Conservation (phyloP, 2,888 invertebrate genomes). For the Podabrus alpinus region DNA sequence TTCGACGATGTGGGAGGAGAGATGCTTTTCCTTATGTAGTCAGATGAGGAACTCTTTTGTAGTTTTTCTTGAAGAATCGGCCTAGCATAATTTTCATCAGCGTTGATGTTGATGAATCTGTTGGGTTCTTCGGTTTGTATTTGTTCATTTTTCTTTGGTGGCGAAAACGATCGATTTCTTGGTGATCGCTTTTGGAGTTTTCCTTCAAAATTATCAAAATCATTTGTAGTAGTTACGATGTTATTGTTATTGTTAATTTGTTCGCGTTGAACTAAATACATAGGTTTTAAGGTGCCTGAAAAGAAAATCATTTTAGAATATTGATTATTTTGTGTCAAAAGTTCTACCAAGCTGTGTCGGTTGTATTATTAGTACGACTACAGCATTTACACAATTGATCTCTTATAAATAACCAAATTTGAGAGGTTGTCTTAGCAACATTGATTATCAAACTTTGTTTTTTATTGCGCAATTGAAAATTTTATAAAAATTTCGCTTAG, state of each 20-base stretch:
- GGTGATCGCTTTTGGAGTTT: slow-evolving; percentile 14
- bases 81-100: slow-evolving; percentile 26
- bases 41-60: slow-evolving; percentile 51
- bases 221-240: slow-evolving; percentile 8
- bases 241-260: slow-evolving; percentile 36
- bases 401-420: background rate
- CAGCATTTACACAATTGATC: background rate
- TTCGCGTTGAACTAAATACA: slow-evolving; percentile 48
- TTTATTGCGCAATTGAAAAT: background rate
- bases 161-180: slow-evolving; percentile 52
- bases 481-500: background rate
- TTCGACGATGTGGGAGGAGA: slow-evolving; percentile 38
- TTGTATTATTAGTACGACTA: background rate
- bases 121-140: slow-evolving; percentile 6
- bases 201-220: slow-evolving; percentile 19
- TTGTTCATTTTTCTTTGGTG: slow-evolving; percentile 36
- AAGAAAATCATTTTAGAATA: background rate
- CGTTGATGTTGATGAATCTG: slow-evolving; percentile 14
- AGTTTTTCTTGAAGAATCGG: slow-evolving; percentile 27
- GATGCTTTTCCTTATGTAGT: slow-evolving; percentile 39
- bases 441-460: background rate
- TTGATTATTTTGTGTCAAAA: background rate
- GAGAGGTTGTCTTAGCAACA: slow-evolving; percentile 3
- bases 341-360: background rate
- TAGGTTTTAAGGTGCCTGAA: slow-evolving; percentile 48